Evolutionary conservation across 1,140 invertebrate species (phyloP).

Genomic region (Euwallacea similis): DNA sequence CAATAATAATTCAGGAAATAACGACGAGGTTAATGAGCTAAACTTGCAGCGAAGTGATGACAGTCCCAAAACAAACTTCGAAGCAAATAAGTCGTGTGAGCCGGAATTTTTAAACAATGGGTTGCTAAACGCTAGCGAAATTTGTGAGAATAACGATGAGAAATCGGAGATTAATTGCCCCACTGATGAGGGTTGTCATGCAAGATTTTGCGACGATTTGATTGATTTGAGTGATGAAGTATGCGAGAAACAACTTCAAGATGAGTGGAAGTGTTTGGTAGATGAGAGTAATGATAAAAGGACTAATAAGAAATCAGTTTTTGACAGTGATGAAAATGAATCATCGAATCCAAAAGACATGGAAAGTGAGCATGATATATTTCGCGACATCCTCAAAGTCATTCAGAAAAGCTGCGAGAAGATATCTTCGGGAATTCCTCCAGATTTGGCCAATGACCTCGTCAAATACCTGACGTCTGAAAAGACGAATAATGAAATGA

Average conservation of each 20-base stretch:
- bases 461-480: neutral
- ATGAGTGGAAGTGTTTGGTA: neutral
- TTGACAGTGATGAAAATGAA: neutral
- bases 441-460: neutral
- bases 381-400: constrained; percentile 4
- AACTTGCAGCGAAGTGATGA: neutral
- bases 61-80: neutral
- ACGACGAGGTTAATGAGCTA: neutral
- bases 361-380: neutral
- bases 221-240: neutral
- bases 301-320: neutral
- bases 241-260: neutral
- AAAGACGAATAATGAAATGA: neutral
- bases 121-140: neutral
- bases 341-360: neutral
- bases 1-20: neutral
- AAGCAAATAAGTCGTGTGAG: constrained; percentile 6
- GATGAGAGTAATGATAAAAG: neutral
- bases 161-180: neutral
- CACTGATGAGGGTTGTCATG: too few species aligned
- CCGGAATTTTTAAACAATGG: constrained; percentile 8
- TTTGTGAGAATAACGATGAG: neutral
- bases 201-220: neutral
- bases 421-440: neutral
- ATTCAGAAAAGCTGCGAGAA: constrained; percentile 11